Evolutionary conservation across 2,113 vertebrate genomes (phyloP), one percentile per base, ranked within the genome.

Genomic region (Eublepharis macularius): DNA sequence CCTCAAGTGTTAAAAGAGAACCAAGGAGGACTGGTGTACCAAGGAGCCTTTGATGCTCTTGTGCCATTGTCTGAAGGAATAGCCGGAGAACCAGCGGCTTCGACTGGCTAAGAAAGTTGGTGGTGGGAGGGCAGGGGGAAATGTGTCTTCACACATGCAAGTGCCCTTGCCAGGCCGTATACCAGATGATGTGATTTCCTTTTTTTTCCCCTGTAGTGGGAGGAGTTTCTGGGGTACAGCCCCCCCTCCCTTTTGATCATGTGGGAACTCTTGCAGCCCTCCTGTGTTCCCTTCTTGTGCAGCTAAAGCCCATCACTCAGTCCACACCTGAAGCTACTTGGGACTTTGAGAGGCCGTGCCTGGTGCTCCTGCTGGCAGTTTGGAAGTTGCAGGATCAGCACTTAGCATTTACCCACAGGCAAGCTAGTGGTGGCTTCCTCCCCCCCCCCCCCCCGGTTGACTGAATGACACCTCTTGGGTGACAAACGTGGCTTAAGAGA

Each of bases 1-100:
- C 4, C 9, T 26, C 68, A 63, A 24, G 82, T 83, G 34, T 87
- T 87, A 70, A 78, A n/a, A 82, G 6, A 12, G 57, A 60, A 41
- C 47, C 9, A 0, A 85, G 72, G 85, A 88, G 74, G 0, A 83
- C 79, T 88, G 85, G 81, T 82, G 87, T 85, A 2, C 65, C 36
- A 6, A 68, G 83, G 80, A 80, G 0, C 26, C 82, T 80, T 43
- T 24, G 4, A 0, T 82, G 93, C 90, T 87, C 76, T 72, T 2
- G 47, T 89, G 91, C 89, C 86, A 26, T 70, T 45, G 92, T 77
- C 8, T n/a, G 90, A 73, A 89, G 89, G 85, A 89, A 43, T 1
- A 0, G 0, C n/a, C 78, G 76, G 87, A 80, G 83, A 19, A n/a
- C 1, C 34, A 81, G 13, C 57, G 26, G 24, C 84, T 84, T 36